phyloP scores from a whole-genome alignment of 2,113 vertebrate genomes.

The Megaleporinus macrocephalus region DNA sequence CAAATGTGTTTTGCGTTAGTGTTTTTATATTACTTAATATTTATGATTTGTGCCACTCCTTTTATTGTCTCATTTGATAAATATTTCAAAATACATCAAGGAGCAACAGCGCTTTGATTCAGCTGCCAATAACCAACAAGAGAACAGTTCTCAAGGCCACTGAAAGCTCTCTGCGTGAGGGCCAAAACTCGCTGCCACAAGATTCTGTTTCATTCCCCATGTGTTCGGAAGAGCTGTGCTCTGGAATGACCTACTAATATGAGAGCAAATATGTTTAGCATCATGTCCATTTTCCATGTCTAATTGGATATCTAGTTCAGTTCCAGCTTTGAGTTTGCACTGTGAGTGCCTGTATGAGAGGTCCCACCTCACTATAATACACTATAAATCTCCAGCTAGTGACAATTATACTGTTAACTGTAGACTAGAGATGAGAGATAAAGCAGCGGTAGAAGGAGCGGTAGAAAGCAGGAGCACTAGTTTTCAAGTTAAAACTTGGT shows the following conservation, averaged over 20 bases:
- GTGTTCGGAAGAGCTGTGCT: conserved; percentile 35
- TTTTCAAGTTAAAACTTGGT: neutral
- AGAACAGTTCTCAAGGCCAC: conserved; percentile 72
- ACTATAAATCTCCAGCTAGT: neutral
- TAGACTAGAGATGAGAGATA: too few species aligned
- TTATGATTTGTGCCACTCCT: conserved; percentile 81
- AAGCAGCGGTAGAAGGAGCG: too few species aligned
- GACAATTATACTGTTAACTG: neutral
- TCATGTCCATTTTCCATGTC: conserved; percentile 35
- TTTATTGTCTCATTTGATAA: conserved; percentile 81
- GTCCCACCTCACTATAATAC: neutral
- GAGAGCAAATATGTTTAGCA: conserved; percentile 51
- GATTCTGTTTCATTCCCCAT: conserved; percentile 53
- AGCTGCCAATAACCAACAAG: conserved; percentile 75
- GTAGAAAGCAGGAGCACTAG: neutral
- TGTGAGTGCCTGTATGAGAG: conserved; percentile 6
- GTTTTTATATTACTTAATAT: conserved; percentile 78
- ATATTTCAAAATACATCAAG: conserved; percentile 80
- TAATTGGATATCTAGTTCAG: conserved; percentile 39
- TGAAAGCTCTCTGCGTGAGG: conserved; percentile 70
- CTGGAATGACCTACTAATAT: conserved; percentile 48
- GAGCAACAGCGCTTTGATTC: conserved; percentile 76
- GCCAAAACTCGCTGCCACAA: conserved; percentile 69
- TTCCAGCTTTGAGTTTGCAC: conserved; percentile 45
- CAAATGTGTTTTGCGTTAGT: conserved; percentile 76